These are phyloP conservation scores for Sciurus vulgaris DNA, from an alignment of 2,797 vertebrate genomes.

Conservation along the genomic window DNA sequence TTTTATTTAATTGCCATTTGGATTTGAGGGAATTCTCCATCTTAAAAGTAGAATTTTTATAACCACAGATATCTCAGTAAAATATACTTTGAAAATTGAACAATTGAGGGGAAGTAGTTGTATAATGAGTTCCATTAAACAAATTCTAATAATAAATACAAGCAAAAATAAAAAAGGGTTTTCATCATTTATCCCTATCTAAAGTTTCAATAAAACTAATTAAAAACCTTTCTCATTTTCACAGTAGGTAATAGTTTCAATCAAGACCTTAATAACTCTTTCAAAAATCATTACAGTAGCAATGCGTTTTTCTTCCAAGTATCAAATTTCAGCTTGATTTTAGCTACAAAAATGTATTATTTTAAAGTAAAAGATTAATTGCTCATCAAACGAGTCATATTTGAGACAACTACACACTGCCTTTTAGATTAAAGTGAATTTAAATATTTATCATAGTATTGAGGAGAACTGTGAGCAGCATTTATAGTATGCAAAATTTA, in stretches of 20 bases:
- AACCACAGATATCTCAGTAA: conserved; percentile 28
- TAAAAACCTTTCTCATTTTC: conserved; percentile 80
- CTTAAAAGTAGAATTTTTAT: conserved; percentile 39
- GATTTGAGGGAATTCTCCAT: conserved; percentile 50
- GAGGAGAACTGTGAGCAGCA: background rate
- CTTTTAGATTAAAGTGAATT: background rate
- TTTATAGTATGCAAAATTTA: background rate
- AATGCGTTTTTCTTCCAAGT: conserved; percentile 60
- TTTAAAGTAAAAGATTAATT: conserved; percentile 56
- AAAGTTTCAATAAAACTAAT: conserved; percentile 82
- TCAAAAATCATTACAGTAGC: conserved; percentile 81
- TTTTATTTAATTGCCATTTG: conserved; percentile 76
- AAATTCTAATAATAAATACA: conserved; percentile 63
- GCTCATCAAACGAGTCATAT: background rate
- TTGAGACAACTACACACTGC: background rate
- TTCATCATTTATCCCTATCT: conserved; percentile 61
- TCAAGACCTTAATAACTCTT: conserved; percentile 68
- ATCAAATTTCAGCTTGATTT: conserved; percentile 68
- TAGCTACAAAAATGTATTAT: background rate
- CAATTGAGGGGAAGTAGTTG: background rate
- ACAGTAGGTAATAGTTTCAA: conserved; percentile 77
- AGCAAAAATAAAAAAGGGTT: background rate
- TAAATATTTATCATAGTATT: conserved; percentile 5
- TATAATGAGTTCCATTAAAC: conserved; percentile 51
- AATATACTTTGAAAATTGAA: conserved; percentile 59